Conservation (phyloP, 1,140 invertebrate species). For the Probaryconus sp. region DNA sequence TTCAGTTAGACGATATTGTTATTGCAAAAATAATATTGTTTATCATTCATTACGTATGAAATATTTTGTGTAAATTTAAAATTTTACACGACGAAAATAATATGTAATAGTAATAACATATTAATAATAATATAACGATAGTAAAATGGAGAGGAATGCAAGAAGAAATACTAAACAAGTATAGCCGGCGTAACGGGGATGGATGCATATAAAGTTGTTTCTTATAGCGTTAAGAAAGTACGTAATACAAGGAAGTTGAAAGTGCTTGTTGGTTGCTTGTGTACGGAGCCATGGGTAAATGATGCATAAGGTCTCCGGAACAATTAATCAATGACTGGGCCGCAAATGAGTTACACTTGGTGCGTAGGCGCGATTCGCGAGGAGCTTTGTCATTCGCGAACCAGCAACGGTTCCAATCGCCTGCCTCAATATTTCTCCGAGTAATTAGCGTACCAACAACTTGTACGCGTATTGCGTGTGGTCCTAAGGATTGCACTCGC, state of each 20-base stretch:
- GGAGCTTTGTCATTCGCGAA: constrained; percentile 55
- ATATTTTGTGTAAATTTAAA: too few relatives aligned
- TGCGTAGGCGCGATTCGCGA: constrained; percentile 48
- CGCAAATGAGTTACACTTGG: constrained; percentile 25
- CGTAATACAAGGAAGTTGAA: constrained; percentile 21
- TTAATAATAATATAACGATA: too few relatives aligned
- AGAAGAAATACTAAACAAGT: too few relatives aligned
- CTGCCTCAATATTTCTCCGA: constrained; percentile 52
- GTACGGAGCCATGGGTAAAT: constrained; percentile 49
- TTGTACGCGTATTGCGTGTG: constrained; percentile 61
- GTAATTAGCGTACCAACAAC: constrained; percentile 54
- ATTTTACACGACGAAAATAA: too few relatives aligned
- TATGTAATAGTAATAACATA: too few relatives aligned
- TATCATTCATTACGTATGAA: too few relatives aligned
- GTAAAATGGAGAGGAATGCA: too few relatives aligned
- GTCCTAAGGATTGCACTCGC: constrained; percentile 44
- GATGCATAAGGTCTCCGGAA: constrained; percentile 20
- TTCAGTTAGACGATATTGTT: too few relatives aligned
- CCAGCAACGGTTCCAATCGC: constrained; percentile 50
- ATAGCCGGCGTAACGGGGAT: too few relatives aligned
- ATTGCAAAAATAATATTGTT: too few relatives aligned
- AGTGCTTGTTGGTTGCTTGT: constrained; percentile 26
- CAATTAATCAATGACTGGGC: constrained; percentile 61
- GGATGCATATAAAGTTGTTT: too few relatives aligned
- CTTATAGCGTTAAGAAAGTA: constrained; percentile 12